Evolutionary conservation across 2,888 invertebrate species (phyloP), one percentile per base, ranked within the genome.

Genomic region (Leucoma salicis): DNA sequence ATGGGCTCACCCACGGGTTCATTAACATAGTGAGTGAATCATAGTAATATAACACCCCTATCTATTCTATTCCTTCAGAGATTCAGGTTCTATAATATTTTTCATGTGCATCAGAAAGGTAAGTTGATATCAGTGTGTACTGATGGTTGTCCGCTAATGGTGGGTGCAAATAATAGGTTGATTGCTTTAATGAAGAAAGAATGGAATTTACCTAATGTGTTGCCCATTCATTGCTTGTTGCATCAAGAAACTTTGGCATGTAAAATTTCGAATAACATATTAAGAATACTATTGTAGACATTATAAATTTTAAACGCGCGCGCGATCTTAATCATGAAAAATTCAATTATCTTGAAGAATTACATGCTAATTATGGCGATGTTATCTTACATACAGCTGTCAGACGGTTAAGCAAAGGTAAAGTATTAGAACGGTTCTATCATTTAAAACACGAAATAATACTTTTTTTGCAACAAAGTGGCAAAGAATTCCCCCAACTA

Each of bases 331-430:
- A 35, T 14, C 15, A 35, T 14, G 8, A 27, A 14, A 35, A 27
- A 35, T 38, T 42, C 13, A 46, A 46, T 33, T 21, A 42, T 12
- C 42, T 42, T 28, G 38, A 29, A 18, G 43, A 47, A 47, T 34
- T 48, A 37, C 37, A 40, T 36, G 16, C 28, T 36, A 28, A 39
- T 35, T 42, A 47, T 39, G 35, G 35, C 16, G 46, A 39, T 35
- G 33, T 47, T 12, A 32, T 46, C 35, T 29, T 44, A 31, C 42
- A 47, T 36, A 42, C 46, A 27, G 31, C 46, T 31, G 42, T 46
- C 36, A 42, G 42, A 42, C 42, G 42, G 47, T 43, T 48, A 28
- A 48, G 43, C 37, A 48, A 43, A 35, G 43, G 37, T 40, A 44
- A 34, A 37, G 36, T 48, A 12, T 29, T 37, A 31, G 37, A 40